phyloP scores from a whole-genome alignment of 2,797 vertebrate species.

The Rallus crepitans region DNA sequence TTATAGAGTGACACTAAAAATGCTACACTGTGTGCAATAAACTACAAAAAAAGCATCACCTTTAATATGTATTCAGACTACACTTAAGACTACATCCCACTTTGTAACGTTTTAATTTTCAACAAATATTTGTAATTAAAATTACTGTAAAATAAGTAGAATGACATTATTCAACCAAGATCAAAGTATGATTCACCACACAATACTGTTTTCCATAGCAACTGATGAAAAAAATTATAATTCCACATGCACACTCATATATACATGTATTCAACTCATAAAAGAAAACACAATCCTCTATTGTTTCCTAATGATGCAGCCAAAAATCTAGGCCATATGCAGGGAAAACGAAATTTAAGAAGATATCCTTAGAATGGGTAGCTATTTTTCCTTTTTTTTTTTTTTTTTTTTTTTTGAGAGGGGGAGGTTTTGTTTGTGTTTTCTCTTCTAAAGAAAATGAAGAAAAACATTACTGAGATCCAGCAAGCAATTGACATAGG shows the following conservation, averaged over 20 bases:
- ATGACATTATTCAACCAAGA: slow-evolving; percentile 18
- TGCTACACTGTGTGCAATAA: background rate
- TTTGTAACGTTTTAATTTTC: background rate
- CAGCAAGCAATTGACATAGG: background rate
- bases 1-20: background rate
- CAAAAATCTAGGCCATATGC: background rate
- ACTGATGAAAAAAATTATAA: background rate
- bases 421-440: background rate
- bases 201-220: slow-evolving; percentile 12
- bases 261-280: background rate
- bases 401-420: background rate
- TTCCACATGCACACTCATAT: background rate
- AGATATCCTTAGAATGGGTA: background rate
- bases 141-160: background rate
- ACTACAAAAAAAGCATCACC: background rate
- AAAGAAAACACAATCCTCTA: background rate
- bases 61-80: background rate
- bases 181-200: slow-evolving; percentile 19
- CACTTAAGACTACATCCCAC: background rate
- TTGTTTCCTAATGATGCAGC: background rate
- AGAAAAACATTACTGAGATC: background rate
- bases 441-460: background rate
- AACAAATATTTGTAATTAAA: slow-evolving; percentile 20
- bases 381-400: background rate
- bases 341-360: background rate